A percentile compares a stretch with the other conserved stretches of the same genome.
These are phyloP conservation scores for Rhinoptilus africanus DNA, from an alignment of 2,113 vertebrate genomes.

Conservation along the genomic window DNA sequence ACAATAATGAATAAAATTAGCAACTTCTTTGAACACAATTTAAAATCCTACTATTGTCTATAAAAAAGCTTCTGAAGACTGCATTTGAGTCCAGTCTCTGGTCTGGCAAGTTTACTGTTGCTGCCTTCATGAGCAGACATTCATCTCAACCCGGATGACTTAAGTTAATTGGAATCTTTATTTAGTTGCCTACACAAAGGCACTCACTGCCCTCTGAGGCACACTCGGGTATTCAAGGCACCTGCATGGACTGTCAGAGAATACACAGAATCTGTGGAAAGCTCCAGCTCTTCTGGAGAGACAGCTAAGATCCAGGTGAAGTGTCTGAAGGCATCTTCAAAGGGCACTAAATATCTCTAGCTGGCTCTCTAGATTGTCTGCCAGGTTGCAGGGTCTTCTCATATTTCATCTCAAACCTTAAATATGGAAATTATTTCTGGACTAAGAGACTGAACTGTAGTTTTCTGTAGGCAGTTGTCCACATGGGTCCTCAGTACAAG, in stretches of 20 bases:
- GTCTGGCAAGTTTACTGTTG: background rate
- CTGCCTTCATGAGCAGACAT: background rate
- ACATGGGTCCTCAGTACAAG: background rate
- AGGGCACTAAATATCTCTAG: background rate
- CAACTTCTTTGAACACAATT: background rate
- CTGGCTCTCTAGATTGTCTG: background rate
- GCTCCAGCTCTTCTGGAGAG: background rate
- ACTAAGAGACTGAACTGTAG: background rate
- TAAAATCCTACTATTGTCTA: background rate
- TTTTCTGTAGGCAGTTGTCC: background rate
- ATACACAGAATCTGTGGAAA: background rate
- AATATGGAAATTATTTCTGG: background rate
- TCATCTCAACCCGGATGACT: background rate
- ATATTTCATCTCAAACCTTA: background rate
- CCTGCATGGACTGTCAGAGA: background rate
- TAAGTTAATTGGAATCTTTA: background rate
- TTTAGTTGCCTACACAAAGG: background rate
- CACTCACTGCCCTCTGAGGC: background rate
- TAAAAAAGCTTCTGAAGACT: background rate
- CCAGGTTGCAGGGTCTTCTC: background rate
- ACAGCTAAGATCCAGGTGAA: background rate
- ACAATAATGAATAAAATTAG: background rate
- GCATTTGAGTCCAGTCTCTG: background rate
- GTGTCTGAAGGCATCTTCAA: background rate
- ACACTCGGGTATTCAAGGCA: background rate